Percentiles rank a stretch among this genome's conserved stretches.
These are phyloP conservation scores for Macrostomum lignano DNA, from an alignment of 1,140 invertebrate genomes.

Conservation along the genomic window DNA sequence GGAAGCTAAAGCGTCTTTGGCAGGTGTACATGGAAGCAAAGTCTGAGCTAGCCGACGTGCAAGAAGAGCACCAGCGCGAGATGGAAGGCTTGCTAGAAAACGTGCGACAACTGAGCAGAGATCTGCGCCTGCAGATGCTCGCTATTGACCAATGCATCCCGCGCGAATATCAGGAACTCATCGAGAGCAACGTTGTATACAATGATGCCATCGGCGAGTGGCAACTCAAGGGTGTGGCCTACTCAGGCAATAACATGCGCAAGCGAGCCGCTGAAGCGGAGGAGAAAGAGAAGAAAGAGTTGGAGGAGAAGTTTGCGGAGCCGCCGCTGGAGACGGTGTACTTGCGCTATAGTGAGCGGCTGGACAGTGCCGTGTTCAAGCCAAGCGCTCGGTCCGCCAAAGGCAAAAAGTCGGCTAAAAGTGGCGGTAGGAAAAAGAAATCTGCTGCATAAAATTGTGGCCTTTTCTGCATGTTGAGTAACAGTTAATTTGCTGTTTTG, in stretches of 20 bases:
- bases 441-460: no score
- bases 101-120: conserved; percentile 52
- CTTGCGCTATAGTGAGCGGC: no score
- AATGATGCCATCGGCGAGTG: conserved; percentile 94
- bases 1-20: conserved; percentile 58
- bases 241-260: conserved; percentile 95
- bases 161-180: conserved; percentile 56
- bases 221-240: conserved; percentile 85
- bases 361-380: no score
- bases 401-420: no score
- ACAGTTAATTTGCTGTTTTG: no score
- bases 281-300: no score
- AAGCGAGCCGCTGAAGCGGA: no score
- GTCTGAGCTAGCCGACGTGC: conserved; percentile 44
- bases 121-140: conserved; percentile 61
- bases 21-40: conserved; percentile 27
- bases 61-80: conserved; percentile 73
- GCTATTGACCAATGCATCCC: conserved; percentile 61
- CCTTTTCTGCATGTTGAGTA: no score
- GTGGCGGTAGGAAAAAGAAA: no score
- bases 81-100: conserved; percentile 78
- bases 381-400: no score
- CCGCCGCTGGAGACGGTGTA: no score
- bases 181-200: conserved; percentile 67
- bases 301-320: no score